Evolutionary conservation across 2,797 vertebrate genomes (phyloP).

Genomic region (Pitangus sulphuratus): DNA sequence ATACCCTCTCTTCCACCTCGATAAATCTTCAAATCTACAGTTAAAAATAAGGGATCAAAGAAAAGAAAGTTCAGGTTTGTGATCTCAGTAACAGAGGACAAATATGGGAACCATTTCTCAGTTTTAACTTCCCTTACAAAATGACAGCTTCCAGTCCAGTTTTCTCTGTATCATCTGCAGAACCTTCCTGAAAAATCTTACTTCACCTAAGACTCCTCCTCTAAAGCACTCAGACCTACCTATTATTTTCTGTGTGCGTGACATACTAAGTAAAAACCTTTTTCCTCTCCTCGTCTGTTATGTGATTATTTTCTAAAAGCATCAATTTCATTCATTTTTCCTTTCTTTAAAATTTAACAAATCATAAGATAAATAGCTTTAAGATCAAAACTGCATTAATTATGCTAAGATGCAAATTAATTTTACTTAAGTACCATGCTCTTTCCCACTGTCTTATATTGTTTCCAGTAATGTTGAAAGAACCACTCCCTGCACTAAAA

Average conservation of each 20-base stretch:
- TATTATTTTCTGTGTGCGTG: background rate
- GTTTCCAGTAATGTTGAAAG: background rate
- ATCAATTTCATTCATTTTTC: background rate
- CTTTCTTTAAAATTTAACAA: background rate
- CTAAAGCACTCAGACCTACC: background rate
- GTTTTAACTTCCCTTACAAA: background rate
- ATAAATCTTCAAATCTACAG: background rate
- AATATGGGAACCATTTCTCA: background rate
- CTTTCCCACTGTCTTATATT: background rate
- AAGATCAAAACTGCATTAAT: background rate
- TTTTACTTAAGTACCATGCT: background rate
- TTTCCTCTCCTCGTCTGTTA: background rate
- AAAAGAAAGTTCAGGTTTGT: fast-evolving
- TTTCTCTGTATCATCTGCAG: background rate
- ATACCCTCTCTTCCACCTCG: background rate
- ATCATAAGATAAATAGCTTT: background rate
- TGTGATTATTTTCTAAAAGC: background rate
- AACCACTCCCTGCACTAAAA: background rate
- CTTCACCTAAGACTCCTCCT: background rate
- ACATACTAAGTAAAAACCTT: background rate
- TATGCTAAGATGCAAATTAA: background rate
- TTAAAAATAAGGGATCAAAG: background rate
- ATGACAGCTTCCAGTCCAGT: background rate
- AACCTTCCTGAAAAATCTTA: background rate
- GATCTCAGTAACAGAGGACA: background rate